Base-by-base conservation (phyloP, 2,797 vertebrate species). In the Numenius phaeopus region DNA sequence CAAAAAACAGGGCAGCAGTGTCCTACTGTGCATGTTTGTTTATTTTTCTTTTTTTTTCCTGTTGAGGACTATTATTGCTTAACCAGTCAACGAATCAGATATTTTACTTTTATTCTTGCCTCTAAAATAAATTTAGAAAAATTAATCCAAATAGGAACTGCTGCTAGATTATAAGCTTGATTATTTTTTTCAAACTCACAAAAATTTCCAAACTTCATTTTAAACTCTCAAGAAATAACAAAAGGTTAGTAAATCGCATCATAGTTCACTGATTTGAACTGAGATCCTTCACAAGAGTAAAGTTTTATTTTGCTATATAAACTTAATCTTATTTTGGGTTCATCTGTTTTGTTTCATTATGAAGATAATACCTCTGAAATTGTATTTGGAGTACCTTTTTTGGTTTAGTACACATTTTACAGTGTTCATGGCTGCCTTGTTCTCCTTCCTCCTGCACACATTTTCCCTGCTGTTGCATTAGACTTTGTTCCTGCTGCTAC, bases 11-110 rank as follows among this genome's bases (percentile, higher is more conserved):
- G 17, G 11, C 19, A 76, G 9, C 12, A 77, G 13, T 42, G 7
- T 64, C 18, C 21, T 59, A 20, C 7, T 2, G 5, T 1, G 1
- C 2, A 18, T 0, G 1, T 58, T 52, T 62, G 22, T 9, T 3
- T 70, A 4, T 23, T n/a, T 52, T 54, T n/a, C 17, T 19, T n/a
- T 44, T 44, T 78, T 26, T 47, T 44, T 34, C 14, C 8, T 26
- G 4, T 64, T 64, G 23, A 71, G 47, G 8, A 11, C 7, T 46
- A 17, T 16, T 61, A 5, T 27, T 71, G 4, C 13, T 82, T 83
- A 39, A 2, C 3, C 5, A 57, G 52, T 11, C 40, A 61, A 65
- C 12, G 5, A 87, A 40, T 67, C 11, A 42, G 29, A 30, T 32
- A 58, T 32, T 90, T 77, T 65, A n/a, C 7, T 54, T 73, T 32